Conservation (phyloP, 2,113 vertebrate species). For the Electrona antarctica region DNA sequence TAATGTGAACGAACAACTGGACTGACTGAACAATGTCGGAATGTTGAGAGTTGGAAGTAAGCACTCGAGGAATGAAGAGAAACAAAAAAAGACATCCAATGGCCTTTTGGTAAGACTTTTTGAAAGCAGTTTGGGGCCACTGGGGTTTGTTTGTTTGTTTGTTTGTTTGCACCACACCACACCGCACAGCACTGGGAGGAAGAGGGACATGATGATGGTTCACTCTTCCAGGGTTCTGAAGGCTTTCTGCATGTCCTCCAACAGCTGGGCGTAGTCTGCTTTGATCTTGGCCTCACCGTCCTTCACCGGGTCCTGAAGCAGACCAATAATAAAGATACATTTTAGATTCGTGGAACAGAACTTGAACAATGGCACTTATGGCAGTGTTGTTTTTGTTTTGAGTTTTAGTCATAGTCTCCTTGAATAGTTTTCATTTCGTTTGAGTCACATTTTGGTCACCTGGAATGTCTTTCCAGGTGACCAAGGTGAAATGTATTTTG, state of each 20-base stretch:
- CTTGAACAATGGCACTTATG: no score
- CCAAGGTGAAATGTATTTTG: no score
- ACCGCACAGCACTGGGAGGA: slow-evolving; percentile 22
- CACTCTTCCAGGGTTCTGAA: slow-evolving; percentile 96
- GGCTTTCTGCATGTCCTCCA: slow-evolving; percentile 97
- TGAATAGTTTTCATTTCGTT: no score
- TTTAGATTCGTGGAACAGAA: not conserved
- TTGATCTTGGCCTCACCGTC: slow-evolving; percentile 96
- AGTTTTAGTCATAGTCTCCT: no score
- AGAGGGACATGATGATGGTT: slow-evolving; percentile 28
- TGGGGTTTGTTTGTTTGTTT: not conserved
- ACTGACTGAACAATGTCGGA: not conserved
- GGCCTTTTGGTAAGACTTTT: not conserved
- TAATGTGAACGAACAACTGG: not conserved
- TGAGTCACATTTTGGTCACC: no score
- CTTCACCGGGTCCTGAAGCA: slow-evolving; percentile 90
- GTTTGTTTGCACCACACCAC: not conserved
- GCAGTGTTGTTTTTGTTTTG: no score
- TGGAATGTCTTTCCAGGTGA: no score
- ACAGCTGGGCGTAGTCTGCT: slow-evolving; percentile 89
- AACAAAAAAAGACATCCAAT: slow-evolving; percentile 15
- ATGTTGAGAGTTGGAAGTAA: slow-evolving; percentile 56
- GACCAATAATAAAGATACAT: not conserved
- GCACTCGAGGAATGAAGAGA: slow-evolving; percentile 41
- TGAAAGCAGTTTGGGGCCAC: slow-evolving; percentile 24